phyloP scores from a whole-genome alignment of 1,140 invertebrate species.

The Bombus breviceps region DNA sequence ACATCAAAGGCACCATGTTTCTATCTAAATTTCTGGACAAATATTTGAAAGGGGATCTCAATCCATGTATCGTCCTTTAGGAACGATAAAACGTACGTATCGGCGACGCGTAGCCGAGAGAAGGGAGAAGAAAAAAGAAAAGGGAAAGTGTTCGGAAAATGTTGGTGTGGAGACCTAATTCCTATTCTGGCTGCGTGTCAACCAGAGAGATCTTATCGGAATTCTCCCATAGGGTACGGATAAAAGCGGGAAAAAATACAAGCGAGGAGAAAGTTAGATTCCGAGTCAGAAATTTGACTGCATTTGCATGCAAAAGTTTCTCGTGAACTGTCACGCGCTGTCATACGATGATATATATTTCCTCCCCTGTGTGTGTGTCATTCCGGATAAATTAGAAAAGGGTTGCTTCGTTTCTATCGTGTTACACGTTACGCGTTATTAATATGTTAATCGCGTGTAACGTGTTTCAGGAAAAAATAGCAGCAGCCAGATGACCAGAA shows the following conservation, averaged over 20 bases:
- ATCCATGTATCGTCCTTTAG: not conserved
- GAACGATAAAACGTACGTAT: conserved; percentile 17
- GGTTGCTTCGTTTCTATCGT: not conserved
- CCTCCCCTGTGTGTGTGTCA: not conserved
- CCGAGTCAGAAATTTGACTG: not conserved
- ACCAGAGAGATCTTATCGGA: conserved; percentile 23
- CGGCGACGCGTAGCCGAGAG: not conserved
- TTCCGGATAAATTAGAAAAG: not conserved
- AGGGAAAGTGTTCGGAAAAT: not conserved
- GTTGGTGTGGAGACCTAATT: conserved; percentile 7
- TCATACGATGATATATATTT: not conserved
- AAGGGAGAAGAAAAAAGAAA: no score
- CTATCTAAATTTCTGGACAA: not conserved
- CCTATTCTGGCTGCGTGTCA: conserved; percentile 6
- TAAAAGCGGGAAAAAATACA: not conserved
- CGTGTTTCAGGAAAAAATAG: not conserved
- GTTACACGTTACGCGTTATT: not conserved
- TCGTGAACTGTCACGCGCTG: not conserved
- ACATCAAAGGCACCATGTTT: not conserved
- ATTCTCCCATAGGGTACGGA: not conserved
- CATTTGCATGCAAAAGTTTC: conserved; percentile 6
- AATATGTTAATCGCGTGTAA: not conserved
- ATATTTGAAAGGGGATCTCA: not conserved
- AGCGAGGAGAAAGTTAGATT: not conserved
- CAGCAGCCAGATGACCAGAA: no score